These are phyloP conservation scores for Amblyopsis rosae DNA, from an alignment of 2,113 vertebrate genomes.

Conservation along the genomic window DNA sequence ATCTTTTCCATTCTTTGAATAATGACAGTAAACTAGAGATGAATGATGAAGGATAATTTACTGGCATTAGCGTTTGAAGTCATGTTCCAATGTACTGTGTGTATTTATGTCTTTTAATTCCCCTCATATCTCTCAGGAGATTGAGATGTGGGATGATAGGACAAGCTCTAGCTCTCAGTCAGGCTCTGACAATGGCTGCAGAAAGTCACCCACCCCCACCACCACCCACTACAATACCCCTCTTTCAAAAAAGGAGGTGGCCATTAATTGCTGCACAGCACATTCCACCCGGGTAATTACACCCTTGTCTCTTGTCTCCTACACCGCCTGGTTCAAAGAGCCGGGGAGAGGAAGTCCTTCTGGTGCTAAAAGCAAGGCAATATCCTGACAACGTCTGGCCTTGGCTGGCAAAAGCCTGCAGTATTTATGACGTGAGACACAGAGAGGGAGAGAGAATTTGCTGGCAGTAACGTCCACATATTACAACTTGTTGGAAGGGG, in stretches of 20 bases:
- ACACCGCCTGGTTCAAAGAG: conserved; percentile 51
- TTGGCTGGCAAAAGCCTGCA: conserved; percentile 56
- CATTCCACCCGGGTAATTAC: conserved; percentile 69
- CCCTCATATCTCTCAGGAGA: conserved; percentile 36
- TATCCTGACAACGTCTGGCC: conserved; percentile 71
- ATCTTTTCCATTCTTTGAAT: conserved; percentile 39
- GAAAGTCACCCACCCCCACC: conserved; percentile 48
- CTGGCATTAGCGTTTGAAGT: conserved; percentile 20
- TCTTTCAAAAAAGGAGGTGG: conserved; percentile 49
- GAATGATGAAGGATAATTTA: neutral
- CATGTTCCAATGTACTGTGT: neutral
- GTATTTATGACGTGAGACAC: conserved; percentile 66
- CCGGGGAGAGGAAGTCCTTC: conserved; percentile 59
- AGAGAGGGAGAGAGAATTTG: conserved; percentile 34
- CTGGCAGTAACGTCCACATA: conserved; percentile 46
- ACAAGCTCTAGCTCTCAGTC: conserved; percentile 51
- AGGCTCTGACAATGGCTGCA: conserved; percentile 52
- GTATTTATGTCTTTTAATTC: neutral
- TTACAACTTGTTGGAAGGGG: conserved; percentile 31
- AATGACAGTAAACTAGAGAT: conserved; percentile 32
- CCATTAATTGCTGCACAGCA: conserved; percentile 57
- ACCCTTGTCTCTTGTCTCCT: conserved; percentile 57
- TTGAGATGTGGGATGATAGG: conserved; percentile 47
- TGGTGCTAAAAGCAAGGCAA: conserved; percentile 70
- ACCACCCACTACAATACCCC: conserved; percentile 44